These are phyloP conservation scores for Collichthys lucidus DNA, from an alignment of 2,113 vertebrate genomes.

Conservation along the genomic window DNA sequence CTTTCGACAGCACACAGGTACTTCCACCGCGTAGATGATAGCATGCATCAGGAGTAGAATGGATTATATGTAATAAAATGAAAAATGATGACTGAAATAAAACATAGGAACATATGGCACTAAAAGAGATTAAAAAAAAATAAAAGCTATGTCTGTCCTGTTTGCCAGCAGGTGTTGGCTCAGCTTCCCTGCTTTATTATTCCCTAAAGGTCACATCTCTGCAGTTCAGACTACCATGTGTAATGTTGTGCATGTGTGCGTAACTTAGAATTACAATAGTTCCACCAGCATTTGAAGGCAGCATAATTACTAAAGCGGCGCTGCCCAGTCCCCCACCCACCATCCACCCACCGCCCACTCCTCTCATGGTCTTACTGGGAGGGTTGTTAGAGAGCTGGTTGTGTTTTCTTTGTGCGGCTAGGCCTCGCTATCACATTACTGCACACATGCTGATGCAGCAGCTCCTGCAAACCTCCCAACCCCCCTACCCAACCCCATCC, in stretches of 20 bases:
- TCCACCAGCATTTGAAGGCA: constrained; percentile 57
- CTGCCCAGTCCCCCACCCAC: constrained; percentile 38
- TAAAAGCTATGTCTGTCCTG: background rate
- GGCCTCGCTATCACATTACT: constrained; percentile 84
- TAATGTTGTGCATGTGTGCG: constrained; percentile 32
- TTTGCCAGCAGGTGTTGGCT: constrained; percentile 44
- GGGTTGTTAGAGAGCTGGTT: constrained; percentile 77
- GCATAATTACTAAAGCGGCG: constrained; percentile 65
- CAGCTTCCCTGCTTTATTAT: constrained; percentile 23
- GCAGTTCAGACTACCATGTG: constrained; percentile 23
- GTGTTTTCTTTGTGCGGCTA: constrained; percentile 85
- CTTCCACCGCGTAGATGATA: background rate
- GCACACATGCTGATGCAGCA: constrained; percentile 86
- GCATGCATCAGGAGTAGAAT: constrained; percentile 7
- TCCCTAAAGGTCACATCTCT: constrained; percentile 51
- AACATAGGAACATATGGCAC: constrained; percentile 39
- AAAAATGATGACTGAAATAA: constrained; percentile 12
- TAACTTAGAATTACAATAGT: constrained; percentile 38
- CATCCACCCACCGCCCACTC: constrained; percentile 38
- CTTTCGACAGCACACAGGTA: background rate
- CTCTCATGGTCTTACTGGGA: constrained; percentile 70
- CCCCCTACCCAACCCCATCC: constrained; percentile 1
- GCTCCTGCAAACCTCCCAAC: constrained; percentile 34
- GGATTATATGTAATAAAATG: constrained; percentile 24
- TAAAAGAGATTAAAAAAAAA: constrained; percentile 16